Conservation (phyloP, 2,888 invertebrate species). For the Nudaria mundana region DNA sequence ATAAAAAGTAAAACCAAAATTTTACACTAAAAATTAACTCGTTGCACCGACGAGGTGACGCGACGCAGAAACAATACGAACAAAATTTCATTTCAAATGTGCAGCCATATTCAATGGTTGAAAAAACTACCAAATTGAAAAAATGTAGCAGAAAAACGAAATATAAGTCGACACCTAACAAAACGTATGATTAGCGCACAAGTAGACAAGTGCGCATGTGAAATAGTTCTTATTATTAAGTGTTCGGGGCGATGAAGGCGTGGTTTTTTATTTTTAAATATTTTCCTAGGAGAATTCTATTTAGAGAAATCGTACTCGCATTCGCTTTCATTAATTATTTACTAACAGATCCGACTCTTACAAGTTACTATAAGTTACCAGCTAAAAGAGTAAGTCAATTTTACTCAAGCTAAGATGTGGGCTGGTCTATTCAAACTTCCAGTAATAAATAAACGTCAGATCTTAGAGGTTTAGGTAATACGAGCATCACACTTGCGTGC, state of each 20-base stretch:
- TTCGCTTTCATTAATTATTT: conserved; percentile 47
- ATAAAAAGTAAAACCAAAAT: conserved; percentile 37
- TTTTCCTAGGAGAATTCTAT: conserved; percentile 40
- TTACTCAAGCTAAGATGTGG: conserved; percentile 12
- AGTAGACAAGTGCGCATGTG: conserved; percentile 48
- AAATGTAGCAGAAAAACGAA: conserved; percentile 36
- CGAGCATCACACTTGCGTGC: conserved; percentile 24
- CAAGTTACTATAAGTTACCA: conserved; percentile 20
- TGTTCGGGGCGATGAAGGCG: conserved; percentile 54
- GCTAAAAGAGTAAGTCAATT: conserved; percentile 8
- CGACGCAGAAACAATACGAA: conserved; percentile 39
- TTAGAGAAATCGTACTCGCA: conserved; percentile 48
- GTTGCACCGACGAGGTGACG: too few relatives aligned
- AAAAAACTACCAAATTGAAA: conserved; percentile 32
- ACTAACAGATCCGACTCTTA: conserved; percentile 31
- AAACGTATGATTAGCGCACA: conserved; percentile 34
- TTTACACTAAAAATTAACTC: conserved; percentile 32
- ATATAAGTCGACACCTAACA: conserved; percentile 32
- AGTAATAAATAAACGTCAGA: conserved; percentile 15
- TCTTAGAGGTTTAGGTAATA: conserved; percentile 13
- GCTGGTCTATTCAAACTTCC: conserved; percentile 22
- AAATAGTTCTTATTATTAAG: conserved; percentile 39
- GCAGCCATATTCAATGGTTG: conserved; percentile 45
- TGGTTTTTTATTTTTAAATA: conserved; percentile 51
- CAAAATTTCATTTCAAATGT: conserved; percentile 43